These are phyloP conservation scores for Myiozetetes cayanensis DNA, from an alignment of 2,113 vertebrate genomes.

Conservation along the genomic window DNA sequence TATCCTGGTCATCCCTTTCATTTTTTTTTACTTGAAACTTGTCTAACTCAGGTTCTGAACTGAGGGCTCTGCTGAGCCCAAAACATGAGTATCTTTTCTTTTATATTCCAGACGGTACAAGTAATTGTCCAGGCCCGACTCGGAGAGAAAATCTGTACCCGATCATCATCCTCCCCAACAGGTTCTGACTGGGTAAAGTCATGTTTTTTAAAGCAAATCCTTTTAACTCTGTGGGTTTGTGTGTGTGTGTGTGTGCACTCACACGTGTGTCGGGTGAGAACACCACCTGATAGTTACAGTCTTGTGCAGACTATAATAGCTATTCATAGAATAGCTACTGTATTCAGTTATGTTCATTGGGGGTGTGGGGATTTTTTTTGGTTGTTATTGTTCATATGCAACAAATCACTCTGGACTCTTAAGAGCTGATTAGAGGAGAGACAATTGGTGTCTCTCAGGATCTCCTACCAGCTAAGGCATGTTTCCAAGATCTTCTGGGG, in stretches of 20 bases:
- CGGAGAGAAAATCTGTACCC: conserved; percentile 95
- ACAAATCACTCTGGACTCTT: neutral
- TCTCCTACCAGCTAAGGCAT: neutral
- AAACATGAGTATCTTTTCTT: neutral
- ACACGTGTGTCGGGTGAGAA: neutral
- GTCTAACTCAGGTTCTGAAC: neutral
- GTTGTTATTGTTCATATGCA: neutral
- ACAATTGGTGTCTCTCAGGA: neutral
- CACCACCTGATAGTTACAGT: fast-evolving
- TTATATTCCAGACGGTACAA: conserved; percentile 87
- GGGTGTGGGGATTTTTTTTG: neutral
- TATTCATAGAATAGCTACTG: neutral
- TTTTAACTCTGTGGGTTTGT: neutral
- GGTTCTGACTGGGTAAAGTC: conserved; percentile 95
- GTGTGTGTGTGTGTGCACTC: neutral
- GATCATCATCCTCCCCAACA: conserved; percentile 95
- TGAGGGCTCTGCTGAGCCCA: neutral
- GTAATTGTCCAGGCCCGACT: conserved; percentile 98
- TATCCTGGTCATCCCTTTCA: neutral
- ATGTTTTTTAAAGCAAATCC: neutral
- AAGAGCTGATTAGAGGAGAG: neutral
- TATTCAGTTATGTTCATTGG: neutral
- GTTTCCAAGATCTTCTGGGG: neutral
- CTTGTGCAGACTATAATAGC: neutral
- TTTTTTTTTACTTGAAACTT: neutral